These are phyloP conservation scores for Drosophila obscura DNA, from an alignment of 1,140 invertebrate genomes.

Conservation along the genomic window DNA sequence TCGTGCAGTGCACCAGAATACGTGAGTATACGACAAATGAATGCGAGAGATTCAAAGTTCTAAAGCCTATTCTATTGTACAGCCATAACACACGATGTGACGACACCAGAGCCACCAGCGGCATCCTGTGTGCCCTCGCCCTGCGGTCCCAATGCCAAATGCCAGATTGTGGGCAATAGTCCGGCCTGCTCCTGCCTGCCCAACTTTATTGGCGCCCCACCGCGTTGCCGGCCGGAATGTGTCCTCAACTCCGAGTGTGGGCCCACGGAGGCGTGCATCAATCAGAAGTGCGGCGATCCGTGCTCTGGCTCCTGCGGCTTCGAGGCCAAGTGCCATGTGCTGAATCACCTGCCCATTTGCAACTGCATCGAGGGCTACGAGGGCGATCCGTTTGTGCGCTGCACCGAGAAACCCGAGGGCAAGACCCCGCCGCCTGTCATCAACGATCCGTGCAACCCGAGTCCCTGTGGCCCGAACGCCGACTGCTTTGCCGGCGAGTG, in stretches of 20 bases:
- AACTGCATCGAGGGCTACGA: constrained; percentile 87
- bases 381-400: constrained; percentile 89
- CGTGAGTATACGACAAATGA: constrained; percentile 83
- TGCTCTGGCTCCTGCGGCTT: constrained; percentile 90
- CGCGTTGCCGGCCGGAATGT: constrained; percentile 91
- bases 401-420: constrained; percentile 83
- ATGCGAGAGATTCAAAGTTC: too few species aligned
- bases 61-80: background rate
- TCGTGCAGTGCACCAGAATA: constrained; percentile 84
- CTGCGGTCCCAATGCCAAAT: constrained; percentile 92
- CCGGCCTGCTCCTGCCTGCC: constrained; percentile 91
- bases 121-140: constrained; percentile 91
- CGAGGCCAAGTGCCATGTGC: constrained; percentile 88
- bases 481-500: constrained; percentile 91
- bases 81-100: constrained; percentile 54
- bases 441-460: constrained; percentile 89
- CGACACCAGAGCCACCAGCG: constrained; percentile 85
- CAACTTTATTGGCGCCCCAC: constrained; percentile 90
- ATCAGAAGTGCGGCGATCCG: constrained; percentile 90
- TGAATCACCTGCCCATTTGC: constrained; percentile 90
- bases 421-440: constrained; percentile 26
- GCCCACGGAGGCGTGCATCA: constrained; percentile 88
- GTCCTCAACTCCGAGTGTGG: constrained; percentile 90
- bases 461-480: constrained; percentile 92
- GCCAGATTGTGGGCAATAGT: constrained; percentile 88